These are phyloP conservation scores for Rhadinocentrus ornatus DNA, from an alignment of 2,797 vertebrate genomes.

Conservation along the genomic window DNA sequence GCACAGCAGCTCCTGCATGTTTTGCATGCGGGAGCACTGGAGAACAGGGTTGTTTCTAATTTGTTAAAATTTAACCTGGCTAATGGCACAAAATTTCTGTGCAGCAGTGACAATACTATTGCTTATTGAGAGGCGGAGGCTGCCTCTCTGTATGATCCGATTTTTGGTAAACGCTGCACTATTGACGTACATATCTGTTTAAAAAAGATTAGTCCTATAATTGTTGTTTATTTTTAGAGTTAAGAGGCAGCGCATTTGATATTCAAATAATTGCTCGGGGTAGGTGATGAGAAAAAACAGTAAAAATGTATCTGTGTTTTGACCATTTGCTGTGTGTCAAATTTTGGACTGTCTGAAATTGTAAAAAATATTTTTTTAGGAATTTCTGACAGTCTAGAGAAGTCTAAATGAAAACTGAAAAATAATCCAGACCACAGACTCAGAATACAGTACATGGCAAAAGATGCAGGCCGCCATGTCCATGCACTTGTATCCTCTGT, in stretches of 20 bases:
- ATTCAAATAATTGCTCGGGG: neutral
- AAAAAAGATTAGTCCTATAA: neutral
- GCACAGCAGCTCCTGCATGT: slow-evolving; percentile 19
- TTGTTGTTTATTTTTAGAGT: neutral
- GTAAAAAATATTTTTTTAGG: too few species aligned
- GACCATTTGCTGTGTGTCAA: neutral
- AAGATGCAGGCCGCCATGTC: neutral
- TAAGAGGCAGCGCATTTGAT: neutral
- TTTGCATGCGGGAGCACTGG: slow-evolving; percentile 22
- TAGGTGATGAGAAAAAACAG: neutral
- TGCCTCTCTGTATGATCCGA: neutral
- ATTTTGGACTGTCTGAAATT: too few species aligned
- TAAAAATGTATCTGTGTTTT: neutral
- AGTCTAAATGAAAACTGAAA: too few species aligned
- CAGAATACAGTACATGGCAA: neutral
- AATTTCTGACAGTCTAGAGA: too few species aligned
- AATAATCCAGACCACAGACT: too few species aligned
- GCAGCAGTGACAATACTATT: neutral
- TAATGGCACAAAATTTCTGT: neutral
- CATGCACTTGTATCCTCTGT: neutral
- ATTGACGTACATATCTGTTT: neutral
- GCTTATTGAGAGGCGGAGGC: neutral
- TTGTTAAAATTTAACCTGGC: slow-evolving; percentile 8
- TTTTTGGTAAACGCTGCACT: neutral
- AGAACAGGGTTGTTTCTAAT: slow-evolving; percentile 5